These are phyloP conservation scores for Stichodactyla mertensii DNA, from an alignment of 64 coral and sea anemone genomes.

Conservation along the genomic window DNA sequence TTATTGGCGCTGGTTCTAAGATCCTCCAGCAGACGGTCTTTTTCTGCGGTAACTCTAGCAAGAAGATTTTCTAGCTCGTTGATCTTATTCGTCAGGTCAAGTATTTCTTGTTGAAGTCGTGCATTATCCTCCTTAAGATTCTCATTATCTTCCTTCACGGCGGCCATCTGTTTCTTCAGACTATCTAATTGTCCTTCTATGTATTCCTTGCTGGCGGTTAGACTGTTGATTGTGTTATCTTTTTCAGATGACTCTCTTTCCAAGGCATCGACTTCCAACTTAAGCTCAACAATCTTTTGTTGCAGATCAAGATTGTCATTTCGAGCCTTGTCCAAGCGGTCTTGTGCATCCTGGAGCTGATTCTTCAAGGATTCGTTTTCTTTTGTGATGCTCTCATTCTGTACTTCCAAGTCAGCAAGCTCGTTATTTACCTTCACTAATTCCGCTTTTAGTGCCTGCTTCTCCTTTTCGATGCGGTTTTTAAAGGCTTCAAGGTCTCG, in stretches of 20 bases:
- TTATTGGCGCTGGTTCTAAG: constrained; percentile 37
- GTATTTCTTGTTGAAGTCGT: constrained; percentile 60
- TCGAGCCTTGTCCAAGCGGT: constrained; percentile 65
- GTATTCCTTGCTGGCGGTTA: constrained; percentile 68
- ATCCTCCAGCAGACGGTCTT: constrained; percentile 74
- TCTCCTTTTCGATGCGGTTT: constrained; percentile 80
- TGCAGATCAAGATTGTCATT: constrained; percentile 76
- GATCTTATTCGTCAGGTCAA: constrained; percentile 75
- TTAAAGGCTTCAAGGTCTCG: constrained; percentile 54
- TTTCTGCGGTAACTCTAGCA: constrained; percentile 63
- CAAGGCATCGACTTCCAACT: constrained; percentile 66
- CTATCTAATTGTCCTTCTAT: constrained; percentile 69
- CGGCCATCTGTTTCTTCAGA: constrained; percentile 60
- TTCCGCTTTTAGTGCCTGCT: constrained; percentile 61
- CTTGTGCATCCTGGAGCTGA: constrained; percentile 78
- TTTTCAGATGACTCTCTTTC: constrained; percentile 72
- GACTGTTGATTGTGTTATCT: constrained; percentile 69
- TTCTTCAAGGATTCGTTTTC: constrained; percentile 89
- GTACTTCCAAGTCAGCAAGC: constrained; percentile 66
- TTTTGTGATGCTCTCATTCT: constrained; percentile 62
- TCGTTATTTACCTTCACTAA: constrained; percentile 66
- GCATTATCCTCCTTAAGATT: constrained; percentile 56
- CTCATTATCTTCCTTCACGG: constrained; percentile 64
- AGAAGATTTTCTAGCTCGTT: constrained; percentile 71
- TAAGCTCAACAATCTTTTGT: constrained; percentile 80